A percentile compares a stretch with the other conserved stretches of the same genome.
Evolutionary conservation across 2,113 vertebrate species (phyloP).

Genomic region (Amphiprion ocellaris): DNA sequence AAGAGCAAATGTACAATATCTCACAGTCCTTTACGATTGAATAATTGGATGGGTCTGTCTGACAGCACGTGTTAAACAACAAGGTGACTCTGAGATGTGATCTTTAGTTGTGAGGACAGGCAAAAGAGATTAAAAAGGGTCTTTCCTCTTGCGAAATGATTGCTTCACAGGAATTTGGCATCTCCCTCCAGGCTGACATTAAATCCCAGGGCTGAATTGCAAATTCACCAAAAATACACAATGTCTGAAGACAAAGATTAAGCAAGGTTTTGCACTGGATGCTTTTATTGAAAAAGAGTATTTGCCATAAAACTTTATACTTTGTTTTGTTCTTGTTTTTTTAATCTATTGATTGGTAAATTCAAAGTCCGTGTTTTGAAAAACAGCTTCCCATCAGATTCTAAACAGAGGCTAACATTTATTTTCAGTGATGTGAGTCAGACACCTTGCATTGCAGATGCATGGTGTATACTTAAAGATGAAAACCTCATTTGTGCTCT

Average conservation of each 20-base stretch:
- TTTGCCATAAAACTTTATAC: background rate
- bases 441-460: background rate
- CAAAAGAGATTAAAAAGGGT: constrained; percentile 17
- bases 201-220: constrained; percentile 12
- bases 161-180: constrained; percentile 56
- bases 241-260: background rate
- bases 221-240: background rate
- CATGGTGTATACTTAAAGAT: background rate
- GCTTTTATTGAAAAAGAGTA: constrained; percentile 17
- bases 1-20: constrained; percentile 10
- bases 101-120: constrained; percentile 22
- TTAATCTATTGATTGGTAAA: constrained; percentile 2
- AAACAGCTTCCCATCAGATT: constrained; percentile 10
- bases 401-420: background rate
- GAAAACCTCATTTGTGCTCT: background rate
- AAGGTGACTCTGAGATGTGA: constrained; percentile 20
- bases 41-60: background rate
- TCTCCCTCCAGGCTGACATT: constrained; percentile 17
- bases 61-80: constrained; percentile 17
- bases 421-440: constrained; percentile 11
- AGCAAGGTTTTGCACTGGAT: constrained; percentile 5
- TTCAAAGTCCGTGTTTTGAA: constrained; percentile 10
- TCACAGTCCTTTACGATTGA: constrained; percentile 2
- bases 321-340: constrained; percentile 20
- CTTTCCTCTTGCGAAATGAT: constrained; percentile 52